A percentile compares a stretch with the other conserved stretches of the same genome.
Evolutionary conservation across 2,113 vertebrate genomes (phyloP).

Genomic region (Himantopus leucocephalus): DNA sequence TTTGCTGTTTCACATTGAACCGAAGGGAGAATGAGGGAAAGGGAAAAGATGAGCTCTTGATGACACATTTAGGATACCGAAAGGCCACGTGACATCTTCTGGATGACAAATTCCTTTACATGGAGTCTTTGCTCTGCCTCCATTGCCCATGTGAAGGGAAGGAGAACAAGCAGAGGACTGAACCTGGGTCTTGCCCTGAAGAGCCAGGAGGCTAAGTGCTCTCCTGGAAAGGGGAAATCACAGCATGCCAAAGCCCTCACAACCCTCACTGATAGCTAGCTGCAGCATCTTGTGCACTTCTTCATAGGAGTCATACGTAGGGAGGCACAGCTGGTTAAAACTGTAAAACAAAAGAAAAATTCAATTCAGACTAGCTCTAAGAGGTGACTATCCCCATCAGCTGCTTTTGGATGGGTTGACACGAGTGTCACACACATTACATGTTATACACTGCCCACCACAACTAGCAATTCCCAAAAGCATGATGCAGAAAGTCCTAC

Average conservation of each 20-base stretch:
- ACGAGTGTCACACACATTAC: neutral
- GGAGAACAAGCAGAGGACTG: constrained; percentile 11
- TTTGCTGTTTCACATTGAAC: constrained; percentile 28
- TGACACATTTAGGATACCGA: constrained; percentile 44
- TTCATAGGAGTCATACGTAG: constrained; percentile 97
- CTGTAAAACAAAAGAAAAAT: constrained; percentile 72
- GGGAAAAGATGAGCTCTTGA: neutral
- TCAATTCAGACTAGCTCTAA: neutral
- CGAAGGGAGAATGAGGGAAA: neutral
- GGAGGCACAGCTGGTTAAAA: constrained; percentile 99
- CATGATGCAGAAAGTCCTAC: neutral
- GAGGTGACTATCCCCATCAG: neutral
- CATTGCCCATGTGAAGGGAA: neutral
- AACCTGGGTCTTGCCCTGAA: constrained; percentile 9
- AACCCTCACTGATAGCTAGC: constrained; percentile 98
- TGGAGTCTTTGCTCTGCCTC: constrained; percentile 32
- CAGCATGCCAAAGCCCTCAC: constrained; percentile 98
- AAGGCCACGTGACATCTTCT: constrained; percentile 62
- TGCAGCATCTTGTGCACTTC: constrained; percentile 98
- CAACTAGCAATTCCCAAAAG: neutral
- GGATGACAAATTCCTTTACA: constrained; percentile 39
- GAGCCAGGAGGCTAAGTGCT: neutral
- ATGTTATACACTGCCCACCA: neutral
- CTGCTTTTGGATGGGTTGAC: neutral
- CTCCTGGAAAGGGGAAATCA: constrained; percentile 70